Evolutionary conservation across 23 tunicate species (phyloP).

Genomic region (Ciona savignyi): DNA sequence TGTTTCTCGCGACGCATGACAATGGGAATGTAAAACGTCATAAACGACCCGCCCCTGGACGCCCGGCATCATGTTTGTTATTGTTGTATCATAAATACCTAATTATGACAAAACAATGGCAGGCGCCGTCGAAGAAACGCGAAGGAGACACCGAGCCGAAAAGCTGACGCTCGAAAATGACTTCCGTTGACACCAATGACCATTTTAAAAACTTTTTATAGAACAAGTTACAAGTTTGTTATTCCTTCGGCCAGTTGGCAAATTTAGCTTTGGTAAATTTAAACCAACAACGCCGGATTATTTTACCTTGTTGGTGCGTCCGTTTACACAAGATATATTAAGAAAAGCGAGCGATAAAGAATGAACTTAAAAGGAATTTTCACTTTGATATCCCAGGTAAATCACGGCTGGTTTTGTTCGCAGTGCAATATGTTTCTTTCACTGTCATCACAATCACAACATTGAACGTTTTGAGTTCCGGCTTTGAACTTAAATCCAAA

Average conservation of each 20-base stretch:
- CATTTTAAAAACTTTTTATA: background rate
- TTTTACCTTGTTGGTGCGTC: background rate
- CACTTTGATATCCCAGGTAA: background rate
- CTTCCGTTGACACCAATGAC: background rate
- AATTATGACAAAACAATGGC: constrained; percentile 6
- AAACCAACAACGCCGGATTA: background rate
- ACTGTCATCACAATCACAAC: background rate
- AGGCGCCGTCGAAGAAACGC: constrained; percentile 7
- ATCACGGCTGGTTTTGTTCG: background rate
- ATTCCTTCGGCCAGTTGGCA: background rate
- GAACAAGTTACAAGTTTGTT: background rate
- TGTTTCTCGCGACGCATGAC: background rate
- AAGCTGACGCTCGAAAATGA: background rate
- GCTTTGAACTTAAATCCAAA: background rate
- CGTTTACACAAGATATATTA: background rate
- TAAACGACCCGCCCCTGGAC: background rate
- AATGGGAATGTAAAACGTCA: background rate
- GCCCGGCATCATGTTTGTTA: constrained; percentile 4
- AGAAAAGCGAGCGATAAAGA: background rate
- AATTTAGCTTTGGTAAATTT: background rate
- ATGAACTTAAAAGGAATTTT: background rate
- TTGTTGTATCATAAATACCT: constrained; percentile 2
- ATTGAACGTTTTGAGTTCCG: background rate
- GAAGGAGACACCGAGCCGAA: background rate
- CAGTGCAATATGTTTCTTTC: background rate